Evolutionary conservation across 2,113 vertebrate species (phyloP).

Genomic region (Istiophorus platypterus): DNA sequence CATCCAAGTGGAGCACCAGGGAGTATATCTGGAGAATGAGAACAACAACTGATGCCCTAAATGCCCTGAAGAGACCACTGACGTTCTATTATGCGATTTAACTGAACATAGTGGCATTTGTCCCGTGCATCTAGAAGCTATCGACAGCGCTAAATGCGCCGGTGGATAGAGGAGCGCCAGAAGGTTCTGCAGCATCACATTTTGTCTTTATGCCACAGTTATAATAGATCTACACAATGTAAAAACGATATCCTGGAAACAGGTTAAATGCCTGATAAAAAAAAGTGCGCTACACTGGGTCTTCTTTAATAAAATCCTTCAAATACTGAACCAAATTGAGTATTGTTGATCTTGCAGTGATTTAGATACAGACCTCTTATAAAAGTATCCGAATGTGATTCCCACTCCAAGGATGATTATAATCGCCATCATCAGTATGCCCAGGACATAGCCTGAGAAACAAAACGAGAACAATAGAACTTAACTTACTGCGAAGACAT

Average conservation of each 20-base stretch:
- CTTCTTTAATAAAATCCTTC: neutral
- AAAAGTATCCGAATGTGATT: constrained; percentile 93
- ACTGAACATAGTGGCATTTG: neutral
- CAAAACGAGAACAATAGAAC: neutral
- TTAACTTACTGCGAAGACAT: neutral
- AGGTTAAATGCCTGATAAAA: neutral
- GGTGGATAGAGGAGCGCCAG: constrained; percentile 1
- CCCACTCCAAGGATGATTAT: constrained; percentile 91
- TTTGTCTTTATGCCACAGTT: neutral
- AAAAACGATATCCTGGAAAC: neutral
- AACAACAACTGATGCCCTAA: constrained; percentile 39
- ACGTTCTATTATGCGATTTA: neutral
- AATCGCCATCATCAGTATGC: constrained; percentile 91
- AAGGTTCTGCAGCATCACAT: neutral
- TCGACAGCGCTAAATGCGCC: neutral
- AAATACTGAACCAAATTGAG: neutral
- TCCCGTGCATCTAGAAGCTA: neutral
- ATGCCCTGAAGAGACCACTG: neutral
- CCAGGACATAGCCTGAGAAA: constrained; percentile 89
- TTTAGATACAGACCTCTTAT: constrained; percentile 89
- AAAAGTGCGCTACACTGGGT: neutral
- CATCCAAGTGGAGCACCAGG: constrained; percentile 19
- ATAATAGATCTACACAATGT: neutral
- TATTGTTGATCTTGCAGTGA: neutral
- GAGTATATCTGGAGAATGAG: neutral